Conservation (phyloP, 2,797 vertebrate genomes). For the Rhyacichthys aspro region DNA sequence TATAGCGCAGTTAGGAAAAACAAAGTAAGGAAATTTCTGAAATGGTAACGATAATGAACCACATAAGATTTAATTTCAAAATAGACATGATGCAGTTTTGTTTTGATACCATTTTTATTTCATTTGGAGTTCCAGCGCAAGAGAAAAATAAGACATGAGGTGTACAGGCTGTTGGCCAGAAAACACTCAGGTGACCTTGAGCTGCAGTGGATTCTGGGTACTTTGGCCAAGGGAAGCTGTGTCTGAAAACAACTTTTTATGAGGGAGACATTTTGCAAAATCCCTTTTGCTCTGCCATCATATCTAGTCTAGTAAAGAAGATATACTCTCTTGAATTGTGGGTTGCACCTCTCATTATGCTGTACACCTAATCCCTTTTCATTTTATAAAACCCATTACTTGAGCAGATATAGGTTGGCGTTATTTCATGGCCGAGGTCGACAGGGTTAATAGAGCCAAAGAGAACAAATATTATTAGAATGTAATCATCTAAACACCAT, state of each 20-base stretch:
- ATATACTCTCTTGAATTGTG: too few species aligned
- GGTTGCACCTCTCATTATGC: neutral
- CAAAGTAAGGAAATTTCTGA: neutral
- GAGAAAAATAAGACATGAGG: conserved; percentile 19
- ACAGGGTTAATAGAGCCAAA: conserved; percentile 47
- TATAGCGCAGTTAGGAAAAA: conserved; percentile 50
- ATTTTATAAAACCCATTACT: neutral
- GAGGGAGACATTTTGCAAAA: conserved; percentile 23
- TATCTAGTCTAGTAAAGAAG: conserved; percentile 33
- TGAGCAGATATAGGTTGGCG: conserved; percentile 23
- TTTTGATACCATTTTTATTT: conserved; percentile 11
- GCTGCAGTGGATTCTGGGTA: conserved; percentile 67
- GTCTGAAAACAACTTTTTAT: conserved; percentile 38
- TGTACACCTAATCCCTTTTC: neutral
- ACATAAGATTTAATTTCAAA: too few species aligned
- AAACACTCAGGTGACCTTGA: conserved; percentile 71
- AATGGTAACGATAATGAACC: too few species aligned
- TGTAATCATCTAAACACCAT: conserved; percentile 60
- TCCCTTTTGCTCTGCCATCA: conserved; percentile 40
- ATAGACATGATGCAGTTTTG: neutral
- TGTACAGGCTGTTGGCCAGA: conserved; percentile 36
- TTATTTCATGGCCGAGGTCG: conserved; percentile 17
- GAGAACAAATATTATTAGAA: conserved; percentile 61
- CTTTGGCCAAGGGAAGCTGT: conserved; percentile 35
- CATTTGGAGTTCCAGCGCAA: conserved; percentile 14